A percentile compares a stretch with the other conserved stretches of the same genome.
These are phyloP conservation scores for Carabus problematicus DNA, from an alignment of 2,888 invertebrate species.

Conservation along the genomic window DNA sequence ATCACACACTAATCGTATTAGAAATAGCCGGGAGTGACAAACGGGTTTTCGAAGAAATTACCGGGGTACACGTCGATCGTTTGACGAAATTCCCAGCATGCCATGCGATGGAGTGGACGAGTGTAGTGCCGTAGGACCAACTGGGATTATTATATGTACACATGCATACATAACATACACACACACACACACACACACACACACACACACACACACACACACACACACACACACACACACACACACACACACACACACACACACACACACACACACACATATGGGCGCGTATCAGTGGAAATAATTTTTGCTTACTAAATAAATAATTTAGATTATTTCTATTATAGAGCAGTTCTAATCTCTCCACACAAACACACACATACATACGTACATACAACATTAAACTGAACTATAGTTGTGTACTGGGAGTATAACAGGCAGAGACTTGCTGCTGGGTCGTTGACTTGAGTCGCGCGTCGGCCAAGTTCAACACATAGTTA, in stretches of 20 bases:
- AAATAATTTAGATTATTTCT: slow-evolving; percentile 40
- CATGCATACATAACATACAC: neutral
- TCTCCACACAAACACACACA: too few relatives aligned
- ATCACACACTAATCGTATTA: slow-evolving; percentile 32
- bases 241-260: neutral
- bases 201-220: too few relatives aligned
- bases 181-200: too few relatives aligned
- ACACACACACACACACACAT: too few relatives aligned
- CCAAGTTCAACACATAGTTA: slow-evolving; percentile 27
- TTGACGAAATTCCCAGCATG: neutral
- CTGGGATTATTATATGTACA: slow-evolving; percentile 2
- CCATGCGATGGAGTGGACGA: neutral
- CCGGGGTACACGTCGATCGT: neutral
- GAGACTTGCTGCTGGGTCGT: slow-evolving; percentile 13
- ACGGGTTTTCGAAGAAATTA: slow-evolving; percentile 23
- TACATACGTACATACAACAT: too few relatives aligned
- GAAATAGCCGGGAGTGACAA: slow-evolving; percentile 23
- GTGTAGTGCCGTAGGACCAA: slow-evolving; percentile 9
- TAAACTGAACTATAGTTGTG: too few relatives aligned
- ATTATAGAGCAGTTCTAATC: neutral
- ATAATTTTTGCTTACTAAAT: slow-evolving; percentile 40
- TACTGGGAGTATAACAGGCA: neutral
- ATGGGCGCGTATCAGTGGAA: too few relatives aligned
- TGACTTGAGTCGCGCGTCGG: slow-evolving; percentile 19
- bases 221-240: neutral